Evolutionary conservation across 2,888 invertebrate genomes (phyloP), one percentile per base, ranked within the genome.

Genomic region (Patella ulyssiponensis): DNA sequence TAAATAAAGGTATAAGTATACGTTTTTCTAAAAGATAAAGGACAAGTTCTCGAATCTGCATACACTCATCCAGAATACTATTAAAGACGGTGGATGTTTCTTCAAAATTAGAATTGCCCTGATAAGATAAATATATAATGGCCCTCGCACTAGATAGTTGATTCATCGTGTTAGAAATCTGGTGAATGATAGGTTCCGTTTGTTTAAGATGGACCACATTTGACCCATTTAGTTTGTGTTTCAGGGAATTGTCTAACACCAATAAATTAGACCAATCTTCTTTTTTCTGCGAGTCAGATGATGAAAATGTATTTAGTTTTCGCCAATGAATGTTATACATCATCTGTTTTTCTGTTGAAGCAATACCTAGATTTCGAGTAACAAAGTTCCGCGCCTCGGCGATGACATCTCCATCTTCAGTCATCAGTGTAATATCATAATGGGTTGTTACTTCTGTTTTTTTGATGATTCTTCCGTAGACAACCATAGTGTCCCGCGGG

Each of bases 351-450:
- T 33, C 33, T 4, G 33, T 33, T 33, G 33, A 33, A 0, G 33
- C 33, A 33, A 33, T 33, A 33, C 33, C 33, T 33, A 33, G 33
- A 33, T 33, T 33, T 74, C 69, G 58, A 11, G 54, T 44, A n/a
- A 51, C 14, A 20, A 82, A 84, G 44, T 84, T 80, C 20, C 82
- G 75, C 20, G 86, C 64, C 73, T 87, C 85, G 7, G 84, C 84
- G 33, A 88, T 80, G 14, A 87, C 81, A 15, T 77, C 71, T 1
- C 87, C 86, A 64, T 81, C 82, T 3, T 69, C 58, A 44, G 81
- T 82, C 4, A 86, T 58, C n/a, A 88, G 77, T 11, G 84, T 71
- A 7, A 83, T 77, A 79, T 85, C 84, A 74, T 82, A 86, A 53
- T 81, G 76, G 17, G 80, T 80, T 44, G 73, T 64, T 53, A 77